Base-by-base conservation (phyloP, 1,140 invertebrate species). In the Harpegnathos saltator region DNA sequence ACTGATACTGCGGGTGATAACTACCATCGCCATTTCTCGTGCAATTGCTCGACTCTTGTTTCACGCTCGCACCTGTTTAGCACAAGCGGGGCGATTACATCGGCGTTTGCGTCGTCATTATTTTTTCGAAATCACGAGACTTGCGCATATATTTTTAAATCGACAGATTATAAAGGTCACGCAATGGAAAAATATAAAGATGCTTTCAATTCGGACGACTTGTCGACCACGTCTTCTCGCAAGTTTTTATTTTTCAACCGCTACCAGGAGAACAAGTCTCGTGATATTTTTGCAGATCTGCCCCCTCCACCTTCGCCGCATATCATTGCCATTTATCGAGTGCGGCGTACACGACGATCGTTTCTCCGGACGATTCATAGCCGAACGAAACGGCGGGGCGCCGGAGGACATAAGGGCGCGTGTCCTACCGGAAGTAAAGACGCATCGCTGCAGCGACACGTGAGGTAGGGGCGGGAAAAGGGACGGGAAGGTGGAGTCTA, bases 371-470 rank as follows among this genome's bases (percentile, higher is more conserved):
- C 19, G 33, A 66, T 71, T 78, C 65, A 44, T 58, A 58, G 17
- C 5, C 14, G 58, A 71, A 78, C 72, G 3, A 26, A 83, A 44
- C 58, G 26, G 58, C 66, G 66, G 68, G 63, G 71, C 71, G 63
- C 66, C 66, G 9, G 38, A 75, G 83, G 85, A 91, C 87, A 91
- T 68, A 87, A 77, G 74, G 90, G 84, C 91, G 89, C 89, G 91
- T 92, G 91, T 86, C 90, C 50, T 59, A 84, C 74, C 91, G 91
- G 91, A 92, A 92, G 90, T 82, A 50, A 89, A 86, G 86, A 89
- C 85, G 91, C 90, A 91, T 92, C 89, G 90, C 86, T 90, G 90
- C 89, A 91, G 68, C 82, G 88, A 89, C 91, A 91, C 90, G 90
- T 90, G 91, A 84, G 78, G 38, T 7, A 44, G 38, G 38, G 38